phyloP scores from a whole-genome alignment of 2,888 invertebrate genomes.

The Bombylius discolor region DNA sequence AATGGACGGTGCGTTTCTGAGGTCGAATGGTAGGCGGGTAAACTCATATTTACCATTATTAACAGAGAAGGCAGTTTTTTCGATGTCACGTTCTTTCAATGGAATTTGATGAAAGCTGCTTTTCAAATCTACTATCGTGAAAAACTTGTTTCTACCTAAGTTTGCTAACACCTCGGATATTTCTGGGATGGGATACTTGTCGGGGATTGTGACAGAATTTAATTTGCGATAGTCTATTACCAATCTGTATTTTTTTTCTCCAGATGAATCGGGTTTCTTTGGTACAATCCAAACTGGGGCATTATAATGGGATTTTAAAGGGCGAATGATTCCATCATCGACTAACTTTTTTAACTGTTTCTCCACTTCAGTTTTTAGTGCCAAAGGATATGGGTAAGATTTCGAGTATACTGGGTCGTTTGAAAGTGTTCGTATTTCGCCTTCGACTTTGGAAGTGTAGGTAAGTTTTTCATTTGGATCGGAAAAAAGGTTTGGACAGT shows the following conservation, averaged over 20 bases:
- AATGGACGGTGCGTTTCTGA: no score
- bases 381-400: constrained; percentile 8
- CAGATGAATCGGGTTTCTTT: constrained; percentile 7
- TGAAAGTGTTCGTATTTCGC: no score
- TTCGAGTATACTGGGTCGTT: constrained; percentile 9
- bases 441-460: no score
- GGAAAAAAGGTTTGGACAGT: no score
- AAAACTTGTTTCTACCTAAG: not conserved
- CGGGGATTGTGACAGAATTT: not conserved
- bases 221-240: constrained; percentile 7
- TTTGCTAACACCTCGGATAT: constrained; percentile 1
- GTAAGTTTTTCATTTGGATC: no score
- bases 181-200: constrained; percentile 5
- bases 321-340: constrained; percentile 8
- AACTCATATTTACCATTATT: constrained; percentile 5
- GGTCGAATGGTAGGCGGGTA: not conserved
- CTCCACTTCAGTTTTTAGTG: constrained; percentile 8
- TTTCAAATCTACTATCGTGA: constrained; percentile 8
- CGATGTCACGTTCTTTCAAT: not conserved
- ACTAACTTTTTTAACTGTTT: constrained; percentile 5
- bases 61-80: constrained; percentile 5
- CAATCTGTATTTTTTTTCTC: constrained; percentile 1
- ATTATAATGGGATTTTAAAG: constrained; percentile 12
- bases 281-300: not conserved
- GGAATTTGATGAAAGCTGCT: constrained; percentile 9